Base-by-base conservation (phyloP, 2,888 invertebrate genomes). In the Microdon myrmicae region DNA sequence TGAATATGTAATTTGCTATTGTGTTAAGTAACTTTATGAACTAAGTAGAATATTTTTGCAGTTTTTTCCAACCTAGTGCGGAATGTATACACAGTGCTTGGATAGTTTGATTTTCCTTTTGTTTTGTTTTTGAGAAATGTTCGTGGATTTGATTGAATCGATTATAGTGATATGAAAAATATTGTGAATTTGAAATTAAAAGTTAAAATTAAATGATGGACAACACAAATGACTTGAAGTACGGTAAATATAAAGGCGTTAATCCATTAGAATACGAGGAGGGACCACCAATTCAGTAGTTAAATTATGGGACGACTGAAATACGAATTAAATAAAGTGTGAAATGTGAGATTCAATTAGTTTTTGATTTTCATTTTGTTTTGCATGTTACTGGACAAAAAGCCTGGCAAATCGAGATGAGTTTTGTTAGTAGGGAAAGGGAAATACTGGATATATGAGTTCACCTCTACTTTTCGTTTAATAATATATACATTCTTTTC, bases 371-470 rank as follows among this genome's bases (percentile, higher is more conserved):
- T 51, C 9, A 25, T 53, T 20, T 32, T 47, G 53, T 60, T 44
- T 45, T 16, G 23, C 43, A 38, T 48, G 25, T 60, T 25, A 48
- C 53, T 73, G 73, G 74, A 72, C 71, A 72, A 80, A 64, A 80
- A 80, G 80, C 79, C 79, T 80, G 77, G 76, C 79, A 80, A 80
- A 79, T 80, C 80, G 79, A 80, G 79, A 80, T 47, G 45, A 79
- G 78, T 74, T 72, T 74, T 71, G 73, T 72, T 69, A 29, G 38
- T 43, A 67, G 64, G 69, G 73, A 76, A 77, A 71, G 59, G 70
- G 73, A 73, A 73, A 75, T 71, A 66, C 74, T 77, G 75, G 76
- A 73, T 69, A 72, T 73, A 75, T 70, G 71, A 74, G 73, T 72
- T 71, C 67, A n/a, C n/a, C 7, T 28, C 17, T 32, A 3, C 6